Base-by-base conservation (phyloP, 1,140 invertebrate genomes). In the Acromyrmex echinatior region DNA sequence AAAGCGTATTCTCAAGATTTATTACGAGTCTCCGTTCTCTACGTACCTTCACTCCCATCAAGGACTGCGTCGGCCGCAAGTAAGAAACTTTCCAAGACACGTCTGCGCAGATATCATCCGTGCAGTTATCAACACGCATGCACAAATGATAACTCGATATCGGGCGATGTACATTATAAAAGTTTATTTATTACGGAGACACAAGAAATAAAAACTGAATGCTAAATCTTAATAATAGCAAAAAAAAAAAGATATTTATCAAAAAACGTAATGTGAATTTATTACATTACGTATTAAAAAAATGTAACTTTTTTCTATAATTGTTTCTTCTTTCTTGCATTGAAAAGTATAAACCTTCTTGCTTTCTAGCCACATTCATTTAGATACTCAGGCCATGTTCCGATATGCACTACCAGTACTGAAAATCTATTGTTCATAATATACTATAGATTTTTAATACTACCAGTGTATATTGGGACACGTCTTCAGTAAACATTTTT, bases 121-220 rank as follows among this genome's bases (percentile, higher is more conserved):
- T 45, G 66, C 25, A 49, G 51, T 80, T 80, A 80, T 80, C 80
- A 28, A 68, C 18, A 62, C 12, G 16, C 68, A 25, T 10, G 18
- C 21, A 49, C n/a, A 12, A 70, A 62, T 82, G 39, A 71, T 49
- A 81, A 80, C 60, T 65, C 31, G 63, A 80, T 80, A 80, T 56
- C n/a, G 3, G 14, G 18, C n/a, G 45, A 45, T 53, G 14, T 49
- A 45, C 18, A 53, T 80, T 80, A 68, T 80, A 80, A 81, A 71
- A 81, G 10, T 53, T 21, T 12, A 81, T 81, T 81, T 70, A 70
- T 81, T 28, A 56, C 9, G 51, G 4, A 71, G 7, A 31, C 21
- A 53, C 14, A 0, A 5, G 14, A 35, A 35, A 35, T 66, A 80
- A 56, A 28, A 58, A 16, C n/a, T 7, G n/a, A 0, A 35, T 1